Evolutionary conservation across 1,140 invertebrate genomes (phyloP).

Genomic region (Megalonaias nervosa): DNA sequence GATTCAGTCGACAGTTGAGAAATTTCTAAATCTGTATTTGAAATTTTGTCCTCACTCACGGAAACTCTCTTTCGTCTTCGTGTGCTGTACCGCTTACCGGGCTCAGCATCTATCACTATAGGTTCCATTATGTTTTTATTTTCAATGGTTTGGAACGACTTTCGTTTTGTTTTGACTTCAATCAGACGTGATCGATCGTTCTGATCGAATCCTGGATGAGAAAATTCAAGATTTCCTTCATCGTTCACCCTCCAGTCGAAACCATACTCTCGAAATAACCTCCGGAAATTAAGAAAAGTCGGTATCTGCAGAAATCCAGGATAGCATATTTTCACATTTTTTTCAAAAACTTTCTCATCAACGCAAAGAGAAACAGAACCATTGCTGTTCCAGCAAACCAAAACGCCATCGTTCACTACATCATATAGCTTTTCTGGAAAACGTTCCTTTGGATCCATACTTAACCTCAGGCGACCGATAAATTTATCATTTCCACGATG

Average conservation of each 20-base stretch:
- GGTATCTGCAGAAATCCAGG: slow-evolving; percentile 49
- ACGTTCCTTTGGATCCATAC: slow-evolving; percentile 24
- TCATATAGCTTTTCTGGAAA: slow-evolving; percentile 46
- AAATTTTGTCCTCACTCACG: too few relatives aligned
- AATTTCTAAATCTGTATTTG: too few relatives aligned
- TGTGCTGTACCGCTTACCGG: too few relatives aligned
- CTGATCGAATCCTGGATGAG: slow-evolving; percentile 32
- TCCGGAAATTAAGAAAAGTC: slow-evolving; percentile 35
- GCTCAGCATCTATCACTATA: too few relatives aligned
- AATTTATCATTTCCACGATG: too few relatives aligned
- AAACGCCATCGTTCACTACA: slow-evolving; percentile 35
- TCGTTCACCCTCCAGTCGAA: slow-evolving; percentile 38
- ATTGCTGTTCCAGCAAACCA: slow-evolving; percentile 39
- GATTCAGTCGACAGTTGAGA: too few relatives aligned
- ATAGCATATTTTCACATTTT: slow-evolving; percentile 39
- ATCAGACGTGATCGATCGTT: slow-evolving; percentile 21
- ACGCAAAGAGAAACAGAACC: slow-evolving; percentile 30
- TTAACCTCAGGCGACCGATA: slow-evolving; percentile 8
- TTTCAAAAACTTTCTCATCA: slow-evolving; percentile 22
- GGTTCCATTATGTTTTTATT: too few relatives aligned
- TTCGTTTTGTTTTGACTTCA: slow-evolving; percentile 41
- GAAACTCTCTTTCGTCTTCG: too few relatives aligned
- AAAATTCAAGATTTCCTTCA: slow-evolving; percentile 28
- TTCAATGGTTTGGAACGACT: slow-evolving; percentile 15
- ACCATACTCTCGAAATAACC: slow-evolving; percentile 45